These are phyloP conservation scores for Sinella curviseta DNA, from an alignment of 1,140 invertebrate species.

Conservation along the genomic window DNA sequence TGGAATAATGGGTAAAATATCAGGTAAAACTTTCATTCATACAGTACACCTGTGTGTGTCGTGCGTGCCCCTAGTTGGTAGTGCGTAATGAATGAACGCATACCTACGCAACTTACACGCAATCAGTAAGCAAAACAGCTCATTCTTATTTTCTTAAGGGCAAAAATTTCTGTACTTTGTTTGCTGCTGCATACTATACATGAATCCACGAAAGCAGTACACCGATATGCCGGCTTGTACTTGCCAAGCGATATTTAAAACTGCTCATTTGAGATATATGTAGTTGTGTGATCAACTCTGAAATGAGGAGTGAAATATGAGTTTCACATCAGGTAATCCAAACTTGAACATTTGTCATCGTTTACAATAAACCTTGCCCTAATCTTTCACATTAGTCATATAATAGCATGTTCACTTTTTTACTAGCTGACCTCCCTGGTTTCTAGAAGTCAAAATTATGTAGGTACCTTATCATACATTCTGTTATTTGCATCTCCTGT, in stretches of 20 bases:
- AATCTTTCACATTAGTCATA: not conserved
- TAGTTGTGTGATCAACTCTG: no score
- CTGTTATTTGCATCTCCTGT: not conserved
- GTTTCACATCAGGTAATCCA: not conserved
- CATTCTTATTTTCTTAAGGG: not conserved
- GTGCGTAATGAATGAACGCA: not conserved
- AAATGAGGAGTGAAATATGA: not conserved
- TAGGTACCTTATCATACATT: no score
- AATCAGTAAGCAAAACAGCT: not conserved
- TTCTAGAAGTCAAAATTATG: no score
- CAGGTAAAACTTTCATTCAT: slow-evolving; percentile 13
- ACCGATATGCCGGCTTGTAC: no score
- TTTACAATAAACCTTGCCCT: not conserved
- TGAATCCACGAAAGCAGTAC: no score
- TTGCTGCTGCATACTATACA: no score
- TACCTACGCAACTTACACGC: not conserved
- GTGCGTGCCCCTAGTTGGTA: not conserved
- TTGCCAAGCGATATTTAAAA: no score
- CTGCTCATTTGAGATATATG: no score
- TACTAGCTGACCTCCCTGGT: not conserved
- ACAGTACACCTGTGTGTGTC: not conserved
- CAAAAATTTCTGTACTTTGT: no score
- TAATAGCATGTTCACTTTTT: not conserved
- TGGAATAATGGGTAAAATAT: not conserved
- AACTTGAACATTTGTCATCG: not conserved